Evolutionary conservation across 2,113 vertebrate genomes (phyloP).

Genomic region (Tachysurus vachellii): DNA sequence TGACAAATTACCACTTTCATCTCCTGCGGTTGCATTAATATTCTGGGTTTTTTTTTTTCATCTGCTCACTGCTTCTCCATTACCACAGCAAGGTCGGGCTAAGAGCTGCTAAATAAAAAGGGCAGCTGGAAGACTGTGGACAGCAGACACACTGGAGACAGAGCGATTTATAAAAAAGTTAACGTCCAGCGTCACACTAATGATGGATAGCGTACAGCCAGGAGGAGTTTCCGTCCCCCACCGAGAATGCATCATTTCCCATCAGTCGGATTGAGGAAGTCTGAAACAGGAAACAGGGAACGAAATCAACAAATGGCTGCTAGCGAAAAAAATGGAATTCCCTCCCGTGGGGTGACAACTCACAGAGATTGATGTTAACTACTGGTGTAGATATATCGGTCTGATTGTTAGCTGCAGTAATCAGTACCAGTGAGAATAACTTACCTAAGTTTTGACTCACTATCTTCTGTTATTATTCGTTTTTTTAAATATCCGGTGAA

Average conservation of each 20-base stretch:
- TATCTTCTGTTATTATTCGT: background rate
- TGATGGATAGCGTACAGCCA: conserved; percentile 73
- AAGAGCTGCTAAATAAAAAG: conserved; percentile 76
- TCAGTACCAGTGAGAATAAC: conserved; percentile 16
- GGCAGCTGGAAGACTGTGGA: conserved; percentile 74
- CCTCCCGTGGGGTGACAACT: conserved; percentile 22
- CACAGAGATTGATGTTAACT: conserved; percentile 36
- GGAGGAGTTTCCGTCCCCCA: conserved; percentile 60
- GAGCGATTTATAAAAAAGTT: conserved; percentile 77
- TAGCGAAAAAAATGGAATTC: conserved; percentile 36
- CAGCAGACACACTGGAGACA: conserved; percentile 80
- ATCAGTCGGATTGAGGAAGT: conserved; percentile 42
- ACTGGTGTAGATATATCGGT: conserved; percentile 12
- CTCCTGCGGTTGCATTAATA: conserved; percentile 76
- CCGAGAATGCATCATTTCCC: conserved; percentile 53
- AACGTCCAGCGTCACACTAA: conserved; percentile 67
- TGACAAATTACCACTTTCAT: conserved; percentile 82
- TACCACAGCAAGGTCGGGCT: conserved; percentile 73
- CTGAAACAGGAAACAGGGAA: conserved; percentile 48
- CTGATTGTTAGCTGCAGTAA: conserved; percentile 28
- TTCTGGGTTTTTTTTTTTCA: conserved; percentile 60
- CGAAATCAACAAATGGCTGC: conserved; percentile 47
- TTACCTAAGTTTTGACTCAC: background rate
- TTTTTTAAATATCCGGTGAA: conserved; percentile 4
- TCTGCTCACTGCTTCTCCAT: conserved; percentile 74